Conservation (phyloP, 2,113 vertebrate genomes). For the Poeciliopsis occidentalis region DNA sequence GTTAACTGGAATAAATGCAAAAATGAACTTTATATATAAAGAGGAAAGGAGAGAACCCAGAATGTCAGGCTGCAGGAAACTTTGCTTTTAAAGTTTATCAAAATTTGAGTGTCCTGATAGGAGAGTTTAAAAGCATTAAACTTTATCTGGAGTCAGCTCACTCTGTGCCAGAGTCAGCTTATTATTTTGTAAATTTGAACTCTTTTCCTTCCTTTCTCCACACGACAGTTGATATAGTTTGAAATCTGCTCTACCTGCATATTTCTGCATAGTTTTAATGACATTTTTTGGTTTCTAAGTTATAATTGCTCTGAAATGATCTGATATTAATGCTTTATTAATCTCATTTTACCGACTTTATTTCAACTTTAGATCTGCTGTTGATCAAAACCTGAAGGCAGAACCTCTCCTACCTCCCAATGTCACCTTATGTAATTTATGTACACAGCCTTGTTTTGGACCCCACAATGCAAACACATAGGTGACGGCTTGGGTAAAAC, state of each 20-base stretch:
- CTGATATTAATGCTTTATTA: background rate
- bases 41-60: no score
- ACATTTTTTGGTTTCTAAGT: background rate
- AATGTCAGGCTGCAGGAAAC: no score
- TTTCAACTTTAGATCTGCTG: background rate
- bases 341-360: background rate
- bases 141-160: background rate
- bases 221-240: background rate
- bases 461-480: background rate
- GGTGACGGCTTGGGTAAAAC: background rate
- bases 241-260: background rate
- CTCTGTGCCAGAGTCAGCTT: no score
- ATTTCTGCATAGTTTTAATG: background rate
- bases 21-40: no score
- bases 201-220: no score
- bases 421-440: background rate
- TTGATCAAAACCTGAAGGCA: background rate
- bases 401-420: background rate
- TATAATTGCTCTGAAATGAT: background rate
- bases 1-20: no score
- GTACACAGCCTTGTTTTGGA: background rate
- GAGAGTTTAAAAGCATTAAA: background rate
- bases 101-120: background rate
- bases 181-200: no score
- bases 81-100: no score